Evolutionary conservation across 2,113 vertebrate species (phyloP).

Genomic region (Donacobius atricapilla): DNA sequence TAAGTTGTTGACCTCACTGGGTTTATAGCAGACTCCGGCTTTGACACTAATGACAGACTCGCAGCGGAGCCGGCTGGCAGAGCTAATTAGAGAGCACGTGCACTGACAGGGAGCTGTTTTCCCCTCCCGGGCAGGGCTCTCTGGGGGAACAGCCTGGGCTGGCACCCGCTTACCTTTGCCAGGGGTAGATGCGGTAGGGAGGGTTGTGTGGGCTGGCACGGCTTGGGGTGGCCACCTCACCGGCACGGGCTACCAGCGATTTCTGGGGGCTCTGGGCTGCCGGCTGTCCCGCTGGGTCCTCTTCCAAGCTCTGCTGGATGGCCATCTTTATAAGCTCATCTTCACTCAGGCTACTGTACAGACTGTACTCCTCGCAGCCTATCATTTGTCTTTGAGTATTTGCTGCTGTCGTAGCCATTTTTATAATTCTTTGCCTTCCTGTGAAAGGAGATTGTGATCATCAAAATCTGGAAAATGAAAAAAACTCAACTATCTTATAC

Average conservation of each 20-base stretch:
- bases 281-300: constrained; percentile 35
- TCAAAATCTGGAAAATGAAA: not conserved
- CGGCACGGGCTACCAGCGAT: not conserved
- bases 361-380: constrained; percentile 85
- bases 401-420: constrained; percentile 51
- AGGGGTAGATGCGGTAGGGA: constrained; percentile 59
- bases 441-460: not conserved
- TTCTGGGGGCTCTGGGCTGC: constrained; percentile 53
- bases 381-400: constrained; percentile 43
- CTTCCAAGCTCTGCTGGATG: constrained; percentile 86
- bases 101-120: not conserved
- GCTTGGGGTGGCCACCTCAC: not conserved
- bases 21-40: not conserved
- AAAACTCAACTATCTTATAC: not conserved
- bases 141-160: fast-evolving
- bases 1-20: not conserved
- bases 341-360: constrained; percentile 86
- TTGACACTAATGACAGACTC: constrained; percentile 28
- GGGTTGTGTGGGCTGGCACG: constrained; percentile 20
- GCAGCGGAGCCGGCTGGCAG: not conserved
- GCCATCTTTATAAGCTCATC: constrained; percentile 90
- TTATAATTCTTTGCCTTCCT: not conserved
- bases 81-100: not conserved
- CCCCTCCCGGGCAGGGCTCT: not conserved
- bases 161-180: constrained; percentile 69